Evolutionary conservation across 2,113 vertebrate genomes (phyloP), one percentile per base, ranked within the genome.

Genomic region (Phalacrocorax pelagicus): DNA sequence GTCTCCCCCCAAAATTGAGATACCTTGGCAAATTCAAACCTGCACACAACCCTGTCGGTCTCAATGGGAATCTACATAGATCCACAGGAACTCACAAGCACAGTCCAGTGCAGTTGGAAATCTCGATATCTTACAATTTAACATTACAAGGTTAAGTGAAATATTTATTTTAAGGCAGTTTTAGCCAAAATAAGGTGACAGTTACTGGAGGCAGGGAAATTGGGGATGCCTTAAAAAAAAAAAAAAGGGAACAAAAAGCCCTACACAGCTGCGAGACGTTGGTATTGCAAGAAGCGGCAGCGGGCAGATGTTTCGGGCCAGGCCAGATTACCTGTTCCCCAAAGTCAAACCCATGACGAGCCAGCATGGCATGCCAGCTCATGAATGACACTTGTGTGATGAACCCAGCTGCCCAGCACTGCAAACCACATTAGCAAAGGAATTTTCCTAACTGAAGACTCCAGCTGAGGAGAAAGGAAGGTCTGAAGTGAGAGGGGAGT

Each of bases 351-450:
- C 57, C 70, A 5, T 75, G 86, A 86, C 20, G 4, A 94, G 93
- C 59, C 91, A 42, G 58, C 42, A 11, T 0, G 27, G 84, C 71
- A 91, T 85, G 93, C 62, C 9, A 49, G 34, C 70, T 79, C 81
- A 67, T 77, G 88, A 96, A 88, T 87, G 96, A 69, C 87, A 90
- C 85, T 29, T 36, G 49, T 86, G 92, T 90, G 81, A 93, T 49
- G 81, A 94, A 44, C 81, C 30, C 59, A 22, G 58, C 75, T 93
- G 62, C 74, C 81, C 92, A 87, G 95, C 71, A 16, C 79, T 51
- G 29, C 62, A 90, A 90, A 87, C 88, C 90, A 86, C 78, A 85
- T 22, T 4, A 34, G 70, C 44, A 36, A 40, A 91, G 59, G 84
- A 81, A 87, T 94, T 74, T 29, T 85, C 32, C 63, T 67, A 89